Percentiles rank a stretch among this genome's conserved stretches.
Conservation (phyloP, 2,797 vertebrate species). For the Lycodopsis pacificus region DNA sequence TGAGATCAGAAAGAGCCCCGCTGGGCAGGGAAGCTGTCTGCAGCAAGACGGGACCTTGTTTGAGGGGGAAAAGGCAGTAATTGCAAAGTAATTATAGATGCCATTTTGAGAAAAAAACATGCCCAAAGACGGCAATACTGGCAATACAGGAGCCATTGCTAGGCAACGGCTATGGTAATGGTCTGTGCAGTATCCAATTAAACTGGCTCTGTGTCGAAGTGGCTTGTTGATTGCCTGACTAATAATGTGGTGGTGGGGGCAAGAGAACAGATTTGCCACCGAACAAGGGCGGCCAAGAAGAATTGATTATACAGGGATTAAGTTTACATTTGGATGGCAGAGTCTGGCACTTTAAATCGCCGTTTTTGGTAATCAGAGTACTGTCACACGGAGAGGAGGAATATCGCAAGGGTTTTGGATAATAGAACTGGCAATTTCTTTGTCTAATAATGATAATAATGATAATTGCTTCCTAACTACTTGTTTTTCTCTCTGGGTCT, state of each 20-base stretch:
- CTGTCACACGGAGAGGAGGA: slow-evolving; percentile 2
- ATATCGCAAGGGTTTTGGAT: slow-evolving; percentile 2
- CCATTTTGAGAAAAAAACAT: slow-evolving; percentile 52
- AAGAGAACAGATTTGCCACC: slow-evolving; percentile 72
- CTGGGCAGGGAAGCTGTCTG: slow-evolving; percentile 32
- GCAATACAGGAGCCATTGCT: slow-evolving; percentile 75
- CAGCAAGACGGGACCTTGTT: slow-evolving; percentile 46
- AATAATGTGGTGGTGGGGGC: slow-evolving; percentile 59
- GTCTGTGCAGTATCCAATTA: slow-evolving; percentile 79
- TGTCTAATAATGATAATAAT: not conserved
- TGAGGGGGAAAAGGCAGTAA: slow-evolving; percentile 51
- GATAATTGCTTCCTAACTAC: not conserved
- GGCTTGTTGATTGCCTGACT: slow-evolving; percentile 81
- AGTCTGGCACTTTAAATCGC: slow-evolving; percentile 47
- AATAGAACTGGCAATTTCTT: not conserved
- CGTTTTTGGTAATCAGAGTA: slow-evolving; percentile 35
- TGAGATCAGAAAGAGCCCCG: slow-evolving; percentile 28
- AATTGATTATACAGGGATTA: slow-evolving; percentile 70
- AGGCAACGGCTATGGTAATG: slow-evolving; percentile 78
- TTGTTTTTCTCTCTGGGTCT: not conserved
- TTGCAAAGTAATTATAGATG: slow-evolving; percentile 69
- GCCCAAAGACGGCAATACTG: slow-evolving; percentile 53
- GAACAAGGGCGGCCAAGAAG: slow-evolving; percentile 68
- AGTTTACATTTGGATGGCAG: slow-evolving; percentile 51
- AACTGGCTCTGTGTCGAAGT: slow-evolving; percentile 69